Percentiles rank a stretch among this genome's conserved stretches.
Evolutionary conservation across 2,113 vertebrate species (phyloP).

Genomic region (Heptranchias perlo): DNA sequence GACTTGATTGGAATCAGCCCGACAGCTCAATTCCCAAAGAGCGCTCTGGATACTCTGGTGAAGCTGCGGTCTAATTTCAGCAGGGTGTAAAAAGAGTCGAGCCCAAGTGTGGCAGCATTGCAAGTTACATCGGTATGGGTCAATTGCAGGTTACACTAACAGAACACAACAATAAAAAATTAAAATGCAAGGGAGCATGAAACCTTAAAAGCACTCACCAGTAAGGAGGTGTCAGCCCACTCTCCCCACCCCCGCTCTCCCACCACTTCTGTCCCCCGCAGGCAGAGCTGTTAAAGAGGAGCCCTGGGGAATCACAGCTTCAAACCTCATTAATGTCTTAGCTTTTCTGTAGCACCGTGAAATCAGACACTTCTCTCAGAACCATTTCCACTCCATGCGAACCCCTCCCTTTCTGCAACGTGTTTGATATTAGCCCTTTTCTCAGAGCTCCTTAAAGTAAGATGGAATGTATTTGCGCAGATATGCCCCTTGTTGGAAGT

Average conservation of each 20-base stretch:
- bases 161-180: constrained; percentile 60
- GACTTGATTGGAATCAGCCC: background rate
- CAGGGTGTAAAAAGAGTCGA: constrained; percentile 3
- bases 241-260: no score
- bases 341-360: background rate
- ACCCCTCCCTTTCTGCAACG: background rate
- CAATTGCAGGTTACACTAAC: constrained; percentile 62
- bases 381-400: background rate
- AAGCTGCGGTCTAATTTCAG: background rate
- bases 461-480: background rate
- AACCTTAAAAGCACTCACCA: constrained; percentile 46
- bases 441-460: background rate
- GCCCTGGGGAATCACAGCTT: constrained; percentile 28
- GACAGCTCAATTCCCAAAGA: background rate
- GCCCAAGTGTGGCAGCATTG: constrained; percentile 41
- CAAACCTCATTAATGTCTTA: constrained; percentile 34
- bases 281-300: constrained; percentile 36
- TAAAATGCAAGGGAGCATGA: constrained; percentile 53
- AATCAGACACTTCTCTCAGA: constrained; percentile 16
- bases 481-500: background rate
- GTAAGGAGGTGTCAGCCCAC: no score
- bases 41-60: background rate
- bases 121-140: constrained; percentile 58
- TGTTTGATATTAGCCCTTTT: background rate
- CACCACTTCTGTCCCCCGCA: background rate